These are phyloP conservation scores for Xestia ashworthii DNA, from an alignment of 2,888 invertebrate species.

Conservation along the genomic window DNA sequence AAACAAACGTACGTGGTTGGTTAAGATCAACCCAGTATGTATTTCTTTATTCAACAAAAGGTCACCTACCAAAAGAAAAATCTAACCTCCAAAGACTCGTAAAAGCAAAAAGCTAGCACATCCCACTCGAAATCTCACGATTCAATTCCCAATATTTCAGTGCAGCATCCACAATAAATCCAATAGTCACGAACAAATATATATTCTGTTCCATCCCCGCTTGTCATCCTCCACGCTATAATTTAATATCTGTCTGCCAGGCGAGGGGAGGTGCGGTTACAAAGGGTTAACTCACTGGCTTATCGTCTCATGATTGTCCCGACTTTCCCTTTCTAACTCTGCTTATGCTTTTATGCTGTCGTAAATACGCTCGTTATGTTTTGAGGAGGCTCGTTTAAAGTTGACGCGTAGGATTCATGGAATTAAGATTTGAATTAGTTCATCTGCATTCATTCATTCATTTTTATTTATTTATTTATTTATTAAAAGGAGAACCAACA, in stretches of 20 bases:
- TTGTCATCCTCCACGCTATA: constrained; percentile 60
- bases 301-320: constrained; percentile 36
- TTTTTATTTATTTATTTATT: too few species aligned
- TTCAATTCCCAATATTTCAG: constrained; percentile 33
- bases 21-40: not conserved
- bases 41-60: not conserved
- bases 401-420: not conserved
- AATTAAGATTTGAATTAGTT: not conserved
- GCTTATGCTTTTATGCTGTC: constrained; percentile 23
- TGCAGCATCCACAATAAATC: constrained; percentile 51
- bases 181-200: constrained; percentile 49
- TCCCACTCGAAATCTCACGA: constrained; percentile 1
- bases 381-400: constrained; percentile 14
- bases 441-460: too few species aligned
- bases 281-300: constrained; percentile 55
- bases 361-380: constrained; percentile 24
- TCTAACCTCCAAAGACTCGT: not conserved
- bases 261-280: constrained; percentile 33
- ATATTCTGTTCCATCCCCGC: constrained; percentile 53
- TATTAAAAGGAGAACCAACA: too few species aligned
- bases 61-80: not conserved
- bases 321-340: constrained; percentile 32
- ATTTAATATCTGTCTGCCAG: constrained; percentile 60
- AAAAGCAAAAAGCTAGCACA: constrained; percentile 3
- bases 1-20: not conserved